Evolutionary conservation across 2,797 vertebrate genomes (phyloP).

Genomic region (Cyprinella venusta): DNA sequence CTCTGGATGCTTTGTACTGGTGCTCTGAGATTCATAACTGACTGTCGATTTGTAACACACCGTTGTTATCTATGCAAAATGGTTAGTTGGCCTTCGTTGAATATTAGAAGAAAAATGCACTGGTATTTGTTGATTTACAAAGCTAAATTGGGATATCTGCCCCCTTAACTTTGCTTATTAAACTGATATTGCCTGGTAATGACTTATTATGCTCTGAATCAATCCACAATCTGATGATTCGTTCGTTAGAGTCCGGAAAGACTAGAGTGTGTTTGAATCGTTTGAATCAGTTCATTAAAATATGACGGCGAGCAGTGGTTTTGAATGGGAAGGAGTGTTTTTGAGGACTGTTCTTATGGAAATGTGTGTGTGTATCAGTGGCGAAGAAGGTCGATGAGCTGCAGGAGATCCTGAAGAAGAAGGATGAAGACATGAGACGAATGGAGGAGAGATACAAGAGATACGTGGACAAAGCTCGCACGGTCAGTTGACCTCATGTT

Average conservation of each 20-base stretch:
- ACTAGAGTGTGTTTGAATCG: neutral
- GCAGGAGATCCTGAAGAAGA: conserved; percentile 84
- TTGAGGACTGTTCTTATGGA: neutral
- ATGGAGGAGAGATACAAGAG: conserved; percentile 91
- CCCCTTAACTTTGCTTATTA: too few relatives aligned
- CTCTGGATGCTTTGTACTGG: too few relatives aligned
- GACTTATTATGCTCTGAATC: too few relatives aligned
- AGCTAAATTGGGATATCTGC: too few relatives aligned
- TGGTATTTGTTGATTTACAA: too few relatives aligned
- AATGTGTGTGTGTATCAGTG: conserved; percentile 68
- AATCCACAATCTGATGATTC: too few relatives aligned
- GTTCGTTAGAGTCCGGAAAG: neutral
- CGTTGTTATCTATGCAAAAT: too few relatives aligned
- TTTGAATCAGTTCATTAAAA: neutral
- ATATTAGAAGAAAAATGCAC: too few relatives aligned
- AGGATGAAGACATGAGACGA: conserved; percentile 88
- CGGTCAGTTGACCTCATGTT: conserved; percentile 69
- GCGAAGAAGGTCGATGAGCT: conserved; percentile 86
- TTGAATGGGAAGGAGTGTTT: neutral
- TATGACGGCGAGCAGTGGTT: neutral
- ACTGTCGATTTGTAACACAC: too few relatives aligned
- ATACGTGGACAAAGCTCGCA: conserved; percentile 86
- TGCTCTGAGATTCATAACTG: too few relatives aligned
- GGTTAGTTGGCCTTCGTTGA: too few relatives aligned
- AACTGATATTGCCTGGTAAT: too few relatives aligned